These are phyloP conservation scores for Ichneumoninae sp. DNA, from an alignment of 2,888 invertebrate species.

Conservation along the genomic window DNA sequence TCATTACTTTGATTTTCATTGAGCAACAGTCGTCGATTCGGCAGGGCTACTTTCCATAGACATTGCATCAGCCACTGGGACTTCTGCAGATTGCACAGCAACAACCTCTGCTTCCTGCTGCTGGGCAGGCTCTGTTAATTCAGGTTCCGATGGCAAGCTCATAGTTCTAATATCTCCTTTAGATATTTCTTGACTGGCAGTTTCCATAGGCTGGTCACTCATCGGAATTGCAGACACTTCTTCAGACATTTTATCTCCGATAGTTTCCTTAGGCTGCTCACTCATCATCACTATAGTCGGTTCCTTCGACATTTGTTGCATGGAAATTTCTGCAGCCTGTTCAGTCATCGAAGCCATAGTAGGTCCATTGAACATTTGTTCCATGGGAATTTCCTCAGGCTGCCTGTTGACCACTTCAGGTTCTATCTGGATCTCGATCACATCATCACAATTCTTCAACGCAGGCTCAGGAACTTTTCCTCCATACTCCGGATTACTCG, in stretches of 20 bases:
- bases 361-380: not conserved
- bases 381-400: not conserved
- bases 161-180: not conserved
- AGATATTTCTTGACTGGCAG: not conserved
- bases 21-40: not conserved
- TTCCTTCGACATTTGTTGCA: not conserved
- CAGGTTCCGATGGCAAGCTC: not conserved
- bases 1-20: not conserved
- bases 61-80: not conserved
- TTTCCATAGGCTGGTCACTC: not conserved
- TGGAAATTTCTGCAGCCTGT: not conserved
- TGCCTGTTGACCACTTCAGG: not conserved
- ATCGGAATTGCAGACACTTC: not conserved
- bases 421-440: not conserved
- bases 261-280: not conserved
- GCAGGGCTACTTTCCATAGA: not conserved
- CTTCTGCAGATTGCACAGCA: not conserved
- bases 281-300: not conserved
- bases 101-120: not conserved
- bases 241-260: not conserved
- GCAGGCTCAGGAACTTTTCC: conserved; percentile 2
- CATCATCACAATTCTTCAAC: not conserved
- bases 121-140: not conserved
- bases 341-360: not conserved
- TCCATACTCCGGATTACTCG: not conserved